Percentiles rank a stretch among this genome's conserved stretches.
Evolutionary conservation across 2,113 vertebrate genomes (phyloP).

Genomic region (Delphinapterus leucas): DNA sequence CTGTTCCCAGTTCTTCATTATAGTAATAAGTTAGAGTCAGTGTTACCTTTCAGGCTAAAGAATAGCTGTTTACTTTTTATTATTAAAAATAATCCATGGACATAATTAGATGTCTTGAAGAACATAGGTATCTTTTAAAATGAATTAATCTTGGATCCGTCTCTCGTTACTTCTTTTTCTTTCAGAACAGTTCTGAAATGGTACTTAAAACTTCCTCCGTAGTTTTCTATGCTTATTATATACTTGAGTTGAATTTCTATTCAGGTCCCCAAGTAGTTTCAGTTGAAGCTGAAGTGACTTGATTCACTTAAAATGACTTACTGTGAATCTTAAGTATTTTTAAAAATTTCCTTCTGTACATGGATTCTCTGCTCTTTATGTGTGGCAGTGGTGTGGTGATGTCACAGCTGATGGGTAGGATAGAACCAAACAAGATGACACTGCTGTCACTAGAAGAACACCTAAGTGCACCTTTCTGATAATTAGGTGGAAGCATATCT

Average conservation of each 20-base stretch:
- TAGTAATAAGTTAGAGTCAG: not conserved
- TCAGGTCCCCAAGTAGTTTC: not conserved
- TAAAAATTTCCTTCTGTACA: not conserved
- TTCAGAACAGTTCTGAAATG: slow-evolving; percentile 44
- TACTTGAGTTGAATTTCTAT: not conserved
- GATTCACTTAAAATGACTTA: not conserved
- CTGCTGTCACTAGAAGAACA: not conserved
- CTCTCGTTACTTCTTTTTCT: slow-evolving; percentile 10
- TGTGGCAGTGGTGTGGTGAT: not conserved
- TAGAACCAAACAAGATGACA: not conserved
- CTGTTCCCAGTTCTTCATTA: not conserved
- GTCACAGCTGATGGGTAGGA: not conserved
- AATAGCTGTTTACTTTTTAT: not conserved
- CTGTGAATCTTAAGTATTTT: slow-evolving; percentile 15
- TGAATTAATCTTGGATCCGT: slow-evolving; percentile 3
- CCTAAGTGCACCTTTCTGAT: not conserved
- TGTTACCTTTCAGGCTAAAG: not conserved
- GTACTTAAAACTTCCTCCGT: not conserved
- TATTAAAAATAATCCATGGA: slow-evolving; percentile 5
- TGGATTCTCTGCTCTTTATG: not conserved
- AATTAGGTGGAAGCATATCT: not conserved
- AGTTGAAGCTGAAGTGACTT: slow-evolving; percentile 23
- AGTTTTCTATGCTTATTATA: not conserved
- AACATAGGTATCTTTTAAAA: slow-evolving; percentile 11
- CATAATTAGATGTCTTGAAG: not conserved